phyloP scores from a whole-genome alignment of 2,113 vertebrate genomes.

The Promerops cafer region DNA sequence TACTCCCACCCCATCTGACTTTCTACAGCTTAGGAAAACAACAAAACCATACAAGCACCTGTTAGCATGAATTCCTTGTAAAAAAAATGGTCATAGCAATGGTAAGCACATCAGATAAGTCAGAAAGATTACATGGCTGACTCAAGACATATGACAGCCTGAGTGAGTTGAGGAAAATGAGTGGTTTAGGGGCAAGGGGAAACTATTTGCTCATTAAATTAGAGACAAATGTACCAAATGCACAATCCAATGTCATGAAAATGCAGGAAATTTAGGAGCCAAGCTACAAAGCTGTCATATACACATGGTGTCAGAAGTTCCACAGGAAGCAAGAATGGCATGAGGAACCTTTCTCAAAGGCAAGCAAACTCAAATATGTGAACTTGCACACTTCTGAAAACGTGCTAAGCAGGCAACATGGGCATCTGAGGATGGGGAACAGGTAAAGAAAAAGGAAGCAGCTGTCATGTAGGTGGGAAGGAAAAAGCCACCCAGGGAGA shows the following conservation, averaged over 20 bases:
- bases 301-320: neutral
- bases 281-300: neutral
- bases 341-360: neutral
- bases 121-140: neutral
- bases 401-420: neutral
- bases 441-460: neutral
- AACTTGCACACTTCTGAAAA: neutral
- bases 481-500: neutral
- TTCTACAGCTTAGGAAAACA: neutral
- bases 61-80: neutral
- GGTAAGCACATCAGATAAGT: neutral
- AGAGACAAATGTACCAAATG: neutral
- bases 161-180: neutral
- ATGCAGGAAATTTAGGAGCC: neutral
- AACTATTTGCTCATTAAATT: neutral
- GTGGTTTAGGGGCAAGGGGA: neutral
- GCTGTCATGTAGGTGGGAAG: too few relatives aligned
- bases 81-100: neutral
- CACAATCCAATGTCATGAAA: neutral
- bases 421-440: neutral
- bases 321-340: neutral
- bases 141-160: neutral
- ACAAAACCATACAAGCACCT: neutral
- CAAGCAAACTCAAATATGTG: neutral
- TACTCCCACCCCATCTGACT: neutral